Evolutionary conservation across 1,140 invertebrate genomes (phyloP).

Genomic region (Drosophila sproati): DNA sequence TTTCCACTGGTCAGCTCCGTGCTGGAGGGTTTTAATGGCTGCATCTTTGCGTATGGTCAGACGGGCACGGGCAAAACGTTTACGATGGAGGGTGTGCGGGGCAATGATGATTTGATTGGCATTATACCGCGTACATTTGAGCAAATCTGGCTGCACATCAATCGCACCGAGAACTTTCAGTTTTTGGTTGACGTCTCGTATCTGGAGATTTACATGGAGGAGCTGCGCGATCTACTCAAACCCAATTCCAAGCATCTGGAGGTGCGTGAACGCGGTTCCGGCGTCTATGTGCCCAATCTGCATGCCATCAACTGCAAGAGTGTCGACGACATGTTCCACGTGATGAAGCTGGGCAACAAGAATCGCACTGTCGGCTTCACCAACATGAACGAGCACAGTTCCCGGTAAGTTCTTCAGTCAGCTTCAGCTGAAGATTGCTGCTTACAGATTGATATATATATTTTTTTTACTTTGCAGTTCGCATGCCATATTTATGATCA

Average conservation of each 20-base stretch:
- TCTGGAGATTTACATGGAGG: slow-evolving; percentile 97
- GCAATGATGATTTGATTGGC: slow-evolving; percentile 89
- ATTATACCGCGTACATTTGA: slow-evolving; percentile 98
- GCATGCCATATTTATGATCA: slow-evolving; percentile 99
- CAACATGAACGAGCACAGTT: slow-evolving; percentile 99
- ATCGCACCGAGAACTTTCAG: slow-evolving; percentile 93
- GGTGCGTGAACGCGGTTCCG: slow-evolving; percentile 89
- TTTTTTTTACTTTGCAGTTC: slow-evolving; percentile 87
- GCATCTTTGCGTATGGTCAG: slow-evolving; percentile 98
- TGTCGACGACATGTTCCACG: slow-evolving; percentile 94
- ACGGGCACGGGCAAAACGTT: slow-evolving; percentile 97
- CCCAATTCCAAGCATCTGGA: slow-evolving; percentile 92
- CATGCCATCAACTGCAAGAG: slow-evolving; percentile 96
- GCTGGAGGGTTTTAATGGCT: slow-evolving; percentile 97
- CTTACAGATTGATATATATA: neutral
- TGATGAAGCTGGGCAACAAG: slow-evolving; percentile 95
- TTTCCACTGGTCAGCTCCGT: slow-evolving; percentile 97
- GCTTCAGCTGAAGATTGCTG: too few species aligned
- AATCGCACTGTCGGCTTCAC: slow-evolving; percentile 96
- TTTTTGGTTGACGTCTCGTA: slow-evolving; percentile 97
- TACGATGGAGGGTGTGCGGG: slow-evolving; percentile 94
- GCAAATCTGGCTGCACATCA: slow-evolving; percentile 97
- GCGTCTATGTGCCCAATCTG: slow-evolving; percentile 97
- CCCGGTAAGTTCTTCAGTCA: slow-evolving; percentile 79
- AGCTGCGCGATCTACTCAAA: slow-evolving; percentile 95